Conservation (phyloP, 2,888 invertebrate species). For the Tenthredo notha region DNA sequence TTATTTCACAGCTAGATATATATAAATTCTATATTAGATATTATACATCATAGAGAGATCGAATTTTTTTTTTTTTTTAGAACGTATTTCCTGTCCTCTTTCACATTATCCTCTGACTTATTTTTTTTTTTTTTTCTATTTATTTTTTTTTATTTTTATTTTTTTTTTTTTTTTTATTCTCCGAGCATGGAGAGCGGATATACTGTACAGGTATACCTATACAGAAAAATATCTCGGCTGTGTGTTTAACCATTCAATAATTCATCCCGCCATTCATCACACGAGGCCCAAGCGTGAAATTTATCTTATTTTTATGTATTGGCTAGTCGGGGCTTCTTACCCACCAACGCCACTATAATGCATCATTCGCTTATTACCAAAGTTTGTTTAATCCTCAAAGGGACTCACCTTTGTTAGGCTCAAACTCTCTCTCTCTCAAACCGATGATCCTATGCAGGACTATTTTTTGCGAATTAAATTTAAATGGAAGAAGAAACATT, state of each 20-base stretch:
- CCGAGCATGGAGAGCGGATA: neutral
- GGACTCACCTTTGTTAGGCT: neutral
- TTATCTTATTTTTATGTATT: slow-evolving; percentile 75
- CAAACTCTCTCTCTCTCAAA: no score
- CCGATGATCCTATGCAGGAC: neutral
- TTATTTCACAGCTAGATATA: no score
- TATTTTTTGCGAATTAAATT: neutral
- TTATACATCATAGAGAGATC: no score
- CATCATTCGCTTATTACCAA: slow-evolving; percentile 73
- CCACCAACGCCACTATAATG: slow-evolving; percentile 66
- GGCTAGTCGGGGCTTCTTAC: slow-evolving; percentile 56
- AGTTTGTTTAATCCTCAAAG: slow-evolving; percentile 69
- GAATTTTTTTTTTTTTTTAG: no score
- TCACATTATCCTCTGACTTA: slow-evolving; percentile 17
- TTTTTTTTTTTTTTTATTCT: slow-evolving; percentile 28
- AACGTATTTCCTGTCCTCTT: neutral
- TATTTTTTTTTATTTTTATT: slow-evolving; percentile 26
- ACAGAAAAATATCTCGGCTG: slow-evolving; percentile 60
- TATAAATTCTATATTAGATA: no score
- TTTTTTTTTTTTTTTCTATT: no score
- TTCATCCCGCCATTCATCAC: slow-evolving; percentile 75
- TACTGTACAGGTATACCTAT: slow-evolving; percentile 24
- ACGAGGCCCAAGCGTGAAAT: slow-evolving; percentile 71
- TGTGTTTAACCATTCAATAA: slow-evolving; percentile 75
- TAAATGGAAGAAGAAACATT: neutral